phyloP scores from a whole-genome alignment of 2,797 vertebrate genomes.

The Nannoperca australis region DNA sequence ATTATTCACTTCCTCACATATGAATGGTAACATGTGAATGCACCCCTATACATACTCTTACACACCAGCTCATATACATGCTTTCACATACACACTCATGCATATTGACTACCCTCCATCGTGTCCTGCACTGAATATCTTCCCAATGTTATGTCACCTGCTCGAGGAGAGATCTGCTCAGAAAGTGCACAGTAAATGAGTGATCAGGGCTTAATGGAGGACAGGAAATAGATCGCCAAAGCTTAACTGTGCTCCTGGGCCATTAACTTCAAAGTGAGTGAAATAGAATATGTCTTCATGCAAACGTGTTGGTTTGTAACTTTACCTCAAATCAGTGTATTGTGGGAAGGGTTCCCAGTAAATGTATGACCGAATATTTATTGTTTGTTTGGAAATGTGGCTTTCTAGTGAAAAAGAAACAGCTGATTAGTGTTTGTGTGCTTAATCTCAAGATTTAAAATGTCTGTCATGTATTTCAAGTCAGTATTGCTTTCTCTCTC shows the following conservation, averaged over 20 bases:
- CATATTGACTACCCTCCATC: neutral
- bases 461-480: neutral
- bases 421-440: neutral
- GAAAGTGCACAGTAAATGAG: conserved; percentile 52
- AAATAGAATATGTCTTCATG: conserved; percentile 8
- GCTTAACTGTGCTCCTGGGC: conserved; percentile 22
- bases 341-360: neutral
- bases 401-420: neutral
- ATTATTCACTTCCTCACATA: conserved; percentile 66
- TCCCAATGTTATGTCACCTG: conserved; percentile 44
- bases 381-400: neutral
- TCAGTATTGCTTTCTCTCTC: neutral
- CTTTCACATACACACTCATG: neutral
- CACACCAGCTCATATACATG: neutral
- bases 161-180: conserved; percentile 11
- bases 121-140: conserved; percentile 17
- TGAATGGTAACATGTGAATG: conserved; percentile 43
- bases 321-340: neutral
- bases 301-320: neutral
- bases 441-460: neutral
- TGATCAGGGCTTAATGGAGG: conserved; percentile 37
- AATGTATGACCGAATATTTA: neutral
- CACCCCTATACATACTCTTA: neutral
- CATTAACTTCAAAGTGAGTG: conserved; percentile 32
- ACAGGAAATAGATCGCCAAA: conserved; percentile 48